These are phyloP conservation scores for Andrena minutula DNA, from an alignment of 2,888 invertebrate species.

Conservation along the genomic window DNA sequence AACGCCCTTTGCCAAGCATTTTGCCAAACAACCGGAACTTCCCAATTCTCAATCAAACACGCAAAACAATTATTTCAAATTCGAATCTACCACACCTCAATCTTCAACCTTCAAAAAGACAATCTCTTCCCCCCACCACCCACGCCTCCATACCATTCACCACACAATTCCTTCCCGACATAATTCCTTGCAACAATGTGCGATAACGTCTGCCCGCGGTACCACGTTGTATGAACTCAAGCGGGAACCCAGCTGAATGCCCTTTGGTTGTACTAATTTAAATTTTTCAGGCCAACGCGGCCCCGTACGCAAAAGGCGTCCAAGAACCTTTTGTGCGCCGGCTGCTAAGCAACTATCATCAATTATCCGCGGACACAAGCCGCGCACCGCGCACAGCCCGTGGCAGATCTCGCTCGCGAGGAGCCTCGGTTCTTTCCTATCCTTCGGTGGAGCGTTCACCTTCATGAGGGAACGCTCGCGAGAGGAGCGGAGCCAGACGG, in stretches of 20 bases:
- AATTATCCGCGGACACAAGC: slow-evolving; percentile 52
- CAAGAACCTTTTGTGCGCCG: slow-evolving; percentile 48
- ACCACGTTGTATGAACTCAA: neutral
- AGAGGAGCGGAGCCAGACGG: neutral
- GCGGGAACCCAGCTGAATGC: slow-evolving; percentile 21
- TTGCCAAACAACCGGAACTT: no score
- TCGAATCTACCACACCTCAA: no score
- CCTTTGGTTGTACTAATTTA: slow-evolving; percentile 47
- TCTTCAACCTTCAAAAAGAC: no score
- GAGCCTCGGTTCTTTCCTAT: slow-evolving; percentile 24
- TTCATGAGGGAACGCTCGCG: slow-evolving; percentile 3
- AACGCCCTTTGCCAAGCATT: no score
- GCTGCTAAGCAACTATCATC: slow-evolving; percentile 54
- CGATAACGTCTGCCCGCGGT: no score
- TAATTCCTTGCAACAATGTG: slow-evolving; percentile 42
- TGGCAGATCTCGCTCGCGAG: slow-evolving; percentile 27
- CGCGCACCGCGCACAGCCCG: slow-evolving; percentile 15
- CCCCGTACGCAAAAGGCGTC: slow-evolving; percentile 8
- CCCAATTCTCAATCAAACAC: no score
- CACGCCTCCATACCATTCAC: slow-evolving; percentile 5
- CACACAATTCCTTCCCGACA: slow-evolving; percentile 27
- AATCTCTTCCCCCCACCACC: no score
- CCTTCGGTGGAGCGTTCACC: slow-evolving; percentile 61
- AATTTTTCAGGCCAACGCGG: slow-evolving; percentile 45
- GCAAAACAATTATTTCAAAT: no score